Evolutionary conservation across 2,797 vertebrate species (phyloP).

Genomic region (Naso thynnoides): DNA sequence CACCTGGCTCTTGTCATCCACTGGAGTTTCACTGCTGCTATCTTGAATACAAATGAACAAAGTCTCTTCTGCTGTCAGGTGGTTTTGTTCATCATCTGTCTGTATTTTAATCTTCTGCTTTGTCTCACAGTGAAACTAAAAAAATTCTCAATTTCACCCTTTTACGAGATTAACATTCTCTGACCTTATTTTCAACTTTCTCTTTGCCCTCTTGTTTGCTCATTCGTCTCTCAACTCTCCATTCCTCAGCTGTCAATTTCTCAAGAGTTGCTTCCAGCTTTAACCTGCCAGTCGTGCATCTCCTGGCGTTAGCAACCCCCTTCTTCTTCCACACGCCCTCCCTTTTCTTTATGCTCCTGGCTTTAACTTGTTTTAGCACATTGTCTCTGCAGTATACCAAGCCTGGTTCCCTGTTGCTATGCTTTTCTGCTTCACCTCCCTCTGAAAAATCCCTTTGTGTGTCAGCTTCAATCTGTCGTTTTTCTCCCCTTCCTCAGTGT

Average conservation of each 20-base stretch:
- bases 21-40: conserved; percentile 19
- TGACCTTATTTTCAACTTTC: not conserved
- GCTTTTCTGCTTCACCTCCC: conserved; percentile 16
- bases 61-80: conserved; percentile 14
- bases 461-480: conserved; percentile 29
- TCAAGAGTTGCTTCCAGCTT: not conserved
- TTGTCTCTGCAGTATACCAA: conserved; percentile 16
- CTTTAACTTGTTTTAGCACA: conserved; percentile 3
- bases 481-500: conserved; percentile 13
- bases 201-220: not conserved
- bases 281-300: conserved; percentile 3
- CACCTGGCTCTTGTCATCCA: conserved; percentile 30
- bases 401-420: conserved; percentile 3
- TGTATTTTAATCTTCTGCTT: not conserved
- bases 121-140: conserved; percentile 6
- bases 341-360: not conserved
- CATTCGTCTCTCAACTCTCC: not conserved
- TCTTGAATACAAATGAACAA: conserved; percentile 47
- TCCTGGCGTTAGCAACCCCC: not conserved
- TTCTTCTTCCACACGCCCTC: not conserved
- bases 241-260: not conserved
- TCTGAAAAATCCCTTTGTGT: conserved; percentile 11
- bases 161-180: not conserved
- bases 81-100: conserved; percentile 19
- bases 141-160: not conserved